Evolutionary conservation across 2,797 vertebrate species (phyloP).

Genomic region (Hyperoplus immaculatus): DNA sequence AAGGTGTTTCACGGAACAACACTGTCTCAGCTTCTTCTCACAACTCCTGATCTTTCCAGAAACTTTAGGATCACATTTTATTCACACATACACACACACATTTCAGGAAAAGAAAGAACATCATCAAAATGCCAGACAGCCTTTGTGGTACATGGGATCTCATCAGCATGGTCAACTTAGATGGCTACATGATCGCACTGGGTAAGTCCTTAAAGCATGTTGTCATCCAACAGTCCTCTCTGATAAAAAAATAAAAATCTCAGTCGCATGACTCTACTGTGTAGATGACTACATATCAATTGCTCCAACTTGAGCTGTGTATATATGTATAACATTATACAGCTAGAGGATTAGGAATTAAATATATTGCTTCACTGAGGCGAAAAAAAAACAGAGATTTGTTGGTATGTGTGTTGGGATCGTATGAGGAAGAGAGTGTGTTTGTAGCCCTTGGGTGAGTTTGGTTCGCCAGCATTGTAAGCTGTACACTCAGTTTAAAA

Average conservation of each 20-base stretch:
- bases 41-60: neutral
- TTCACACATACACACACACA: neutral
- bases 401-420: neutral
- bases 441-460: neutral
- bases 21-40: neutral
- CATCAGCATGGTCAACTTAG: constrained; percentile 89
- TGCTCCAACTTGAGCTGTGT: neutral
- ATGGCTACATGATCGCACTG: constrained; percentile 90
- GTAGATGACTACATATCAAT: too few species aligned
- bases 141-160: constrained; percentile 91
- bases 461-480: neutral
- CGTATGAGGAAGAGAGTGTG: neutral
- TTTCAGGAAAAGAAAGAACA: neutral
- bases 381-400: neutral
- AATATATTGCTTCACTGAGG: neutral
- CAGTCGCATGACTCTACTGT: neutral
- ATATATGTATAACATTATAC: neutral
- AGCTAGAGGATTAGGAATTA: neutral
- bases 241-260: neutral
- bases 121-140: constrained; percentile 84
- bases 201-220: constrained; percentile 79
- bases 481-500: neutral
- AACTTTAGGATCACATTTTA: neutral
- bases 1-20: constrained; percentile 5
- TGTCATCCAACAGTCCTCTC: neutral